phyloP scores from a whole-genome alignment of 53 echinoderm and acorn worm genomes.

The Holothuria scabra region DNA sequence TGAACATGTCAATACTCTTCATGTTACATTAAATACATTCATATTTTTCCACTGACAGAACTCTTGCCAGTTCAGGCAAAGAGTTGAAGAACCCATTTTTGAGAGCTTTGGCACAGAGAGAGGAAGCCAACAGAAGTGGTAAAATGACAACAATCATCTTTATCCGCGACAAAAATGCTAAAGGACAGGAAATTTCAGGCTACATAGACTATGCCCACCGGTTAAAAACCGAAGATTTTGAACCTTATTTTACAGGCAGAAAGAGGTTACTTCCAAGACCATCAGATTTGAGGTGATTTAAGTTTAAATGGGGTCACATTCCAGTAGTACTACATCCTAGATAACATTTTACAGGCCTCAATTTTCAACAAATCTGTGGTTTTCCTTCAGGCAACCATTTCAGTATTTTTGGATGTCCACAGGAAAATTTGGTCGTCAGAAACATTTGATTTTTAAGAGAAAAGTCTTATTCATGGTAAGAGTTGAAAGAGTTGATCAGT shows the following conservation, averaged over 20 bases:
- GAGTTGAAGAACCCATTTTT: slow-evolving; percentile 94
- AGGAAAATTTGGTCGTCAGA: too few relatives aligned
- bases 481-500: too few relatives aligned
- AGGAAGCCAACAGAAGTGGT: slow-evolving; percentile 96
- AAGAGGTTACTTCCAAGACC: slow-evolving; percentile 92
- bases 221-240: slow-evolving; percentile 97
- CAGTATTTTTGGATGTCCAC: too few relatives aligned
- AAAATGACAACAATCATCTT: slow-evolving; percentile 99
- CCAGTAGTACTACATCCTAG: too few relatives aligned
- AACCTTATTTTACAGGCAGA: slow-evolving; percentile 93
- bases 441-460: too few relatives aligned
- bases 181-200: slow-evolving; percentile 95
- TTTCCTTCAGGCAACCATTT: too few relatives aligned
- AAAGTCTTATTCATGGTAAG: too few relatives aligned
- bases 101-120: slow-evolving; percentile 90
- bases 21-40: neutral
- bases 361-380: too few relatives aligned
- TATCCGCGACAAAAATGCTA: slow-evolving; percentile 93
- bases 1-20: neutral
- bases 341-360: too few relatives aligned
- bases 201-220: slow-evolving; percentile 98
- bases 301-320: too few relatives aligned
- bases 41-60: slow-evolving; percentile 51
- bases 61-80: slow-evolving; percentile 96
- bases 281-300: slow-evolving; percentile 84